Evolutionary conservation across 2,797 vertebrate genomes (phyloP), one percentile per base, ranked within the genome.

Genomic region (Craterocephalus amniculus): DNA sequence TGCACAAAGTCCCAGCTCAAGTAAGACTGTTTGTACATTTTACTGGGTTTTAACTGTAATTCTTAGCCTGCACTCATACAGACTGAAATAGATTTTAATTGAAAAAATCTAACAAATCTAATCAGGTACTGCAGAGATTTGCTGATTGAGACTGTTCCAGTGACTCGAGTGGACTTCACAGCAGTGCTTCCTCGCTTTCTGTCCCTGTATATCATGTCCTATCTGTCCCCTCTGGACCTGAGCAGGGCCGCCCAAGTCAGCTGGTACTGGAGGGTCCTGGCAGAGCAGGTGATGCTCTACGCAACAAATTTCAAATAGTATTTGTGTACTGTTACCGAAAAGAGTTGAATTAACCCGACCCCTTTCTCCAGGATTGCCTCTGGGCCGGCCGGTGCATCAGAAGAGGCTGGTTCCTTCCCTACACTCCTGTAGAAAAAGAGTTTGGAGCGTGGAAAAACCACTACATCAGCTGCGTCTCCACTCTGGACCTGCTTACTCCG

Each of bases 251-350:
- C 95, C 9, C 95, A 94, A 83, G 95, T 97, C 87, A 94, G 90
- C 85, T 97, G 96, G 96, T 83, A 94, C 83, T 97, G 96, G 96
- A 96, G 93, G 77, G 83, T 94, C 79, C 87, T 97, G 31, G 89
- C 95, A 4, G 96, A 97, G 69, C 96, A 97, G 95, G 96, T 97
- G 73, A 79, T 1, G 5, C 1, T 26, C 40, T n/a, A 12, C 2
- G 13, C 7, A 9, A 22, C 16, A 9, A 12, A 12, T 66, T 34
- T 48, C 16, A 54, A 27, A 48, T 12, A 6, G 3, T 62, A 48
- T 13, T 31, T 69, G 11, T 52, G 51, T 38, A 2, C 13, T 38
- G 9, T 54, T 27, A 29, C 51, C 29, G 27, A 27, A 54, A 27
- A 34, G 4, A 27, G 29, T 2, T 22, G 12, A 62, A 55, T 34